These are phyloP conservation scores for Nanorana parkeri DNA, from an alignment of 2,113 vertebrate genomes.

Conservation along the genomic window DNA sequence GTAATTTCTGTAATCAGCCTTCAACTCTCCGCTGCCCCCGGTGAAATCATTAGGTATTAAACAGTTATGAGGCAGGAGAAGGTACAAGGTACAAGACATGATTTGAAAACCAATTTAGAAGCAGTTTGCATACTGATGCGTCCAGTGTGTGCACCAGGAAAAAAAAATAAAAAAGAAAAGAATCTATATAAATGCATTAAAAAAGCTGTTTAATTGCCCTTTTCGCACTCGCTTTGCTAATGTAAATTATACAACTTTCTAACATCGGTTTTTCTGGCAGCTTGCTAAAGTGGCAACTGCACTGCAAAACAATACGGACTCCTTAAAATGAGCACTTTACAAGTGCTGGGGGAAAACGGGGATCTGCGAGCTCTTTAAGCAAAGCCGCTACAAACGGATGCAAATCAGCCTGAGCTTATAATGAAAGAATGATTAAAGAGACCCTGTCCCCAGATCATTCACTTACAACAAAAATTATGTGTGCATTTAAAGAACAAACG, in stretches of 20 bases:
- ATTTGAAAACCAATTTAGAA: neutral
- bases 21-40: neutral
- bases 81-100: neutral
- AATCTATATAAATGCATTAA: neutral
- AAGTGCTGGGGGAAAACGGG: too few relatives aligned
- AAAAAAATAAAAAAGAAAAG: neutral
- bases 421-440: too few relatives aligned
- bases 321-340: neutral
- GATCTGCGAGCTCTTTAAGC: too few relatives aligned
- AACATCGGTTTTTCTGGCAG: neutral
- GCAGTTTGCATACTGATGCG: neutral
- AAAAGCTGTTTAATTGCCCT: neutral
- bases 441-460: too few relatives aligned
- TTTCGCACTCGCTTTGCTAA: neutral
- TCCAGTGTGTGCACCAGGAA: neutral
- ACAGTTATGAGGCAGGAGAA: slow-evolving; percentile 3
- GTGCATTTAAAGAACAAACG: too few relatives aligned
- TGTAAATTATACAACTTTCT: slow-evolving; percentile 1
- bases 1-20: slow-evolving; percentile 11
- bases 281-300: neutral
- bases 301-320: neutral
- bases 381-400: too few relatives aligned
- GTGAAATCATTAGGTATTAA: slow-evolving; percentile 23
- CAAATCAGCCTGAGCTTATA: too few relatives aligned
- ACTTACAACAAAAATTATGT: too few relatives aligned